Evolutionary conservation across 2,113 vertebrate species (phyloP), one percentile per base, ranked within the genome.

Genomic region (Cyprinus carpio): DNA sequence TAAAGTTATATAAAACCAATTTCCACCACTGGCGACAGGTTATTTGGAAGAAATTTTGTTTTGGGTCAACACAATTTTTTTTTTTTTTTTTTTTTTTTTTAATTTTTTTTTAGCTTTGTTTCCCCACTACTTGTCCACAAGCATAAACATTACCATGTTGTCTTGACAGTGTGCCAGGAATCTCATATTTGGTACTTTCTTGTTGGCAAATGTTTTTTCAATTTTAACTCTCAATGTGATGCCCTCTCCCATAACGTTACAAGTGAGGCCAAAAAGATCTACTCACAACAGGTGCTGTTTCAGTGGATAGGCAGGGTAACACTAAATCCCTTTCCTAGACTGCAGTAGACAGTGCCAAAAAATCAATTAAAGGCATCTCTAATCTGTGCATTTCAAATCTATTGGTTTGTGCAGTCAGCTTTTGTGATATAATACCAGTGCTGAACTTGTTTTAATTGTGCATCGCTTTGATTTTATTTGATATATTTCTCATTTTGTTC

Each of bases 1-100:
- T n/a, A n/a, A 27, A 49, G 81, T 86, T 81, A 76, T 18, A 49
- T 77, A 77, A 88, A 75, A 20, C 29, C 34, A 15, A 71, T 75
- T 81, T 84, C 76, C 37, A 40, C 49, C 46, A 9, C 60, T 81
- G 49, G 49, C 60, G 76, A 15, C 20, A 25, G n/a, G 43, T 51
- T 20, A 29, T 85, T 51, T 80, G 31, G 16, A 85, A 72, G 49
- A 34, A 81, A 54, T 54, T 25, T 31, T 12, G 69, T n/a, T 40
- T 58, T 72, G 34, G 29, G 78, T 78, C 34, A 49, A 6, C 74
- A 27, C 25, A 11, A 23, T 69, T 76, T 27, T 13, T 46, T 20
- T 51, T n/a, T n/a, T n/a, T n/a, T n/a, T n/a, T n/a, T n/a, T n/a
- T n/a, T n/a, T n/a, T n/a, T n/a, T n/a, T n/a, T n/a, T n/a, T n/a